Conservation (phyloP, 2,797 vertebrate species). For the Antrozous pallidus region DNA sequence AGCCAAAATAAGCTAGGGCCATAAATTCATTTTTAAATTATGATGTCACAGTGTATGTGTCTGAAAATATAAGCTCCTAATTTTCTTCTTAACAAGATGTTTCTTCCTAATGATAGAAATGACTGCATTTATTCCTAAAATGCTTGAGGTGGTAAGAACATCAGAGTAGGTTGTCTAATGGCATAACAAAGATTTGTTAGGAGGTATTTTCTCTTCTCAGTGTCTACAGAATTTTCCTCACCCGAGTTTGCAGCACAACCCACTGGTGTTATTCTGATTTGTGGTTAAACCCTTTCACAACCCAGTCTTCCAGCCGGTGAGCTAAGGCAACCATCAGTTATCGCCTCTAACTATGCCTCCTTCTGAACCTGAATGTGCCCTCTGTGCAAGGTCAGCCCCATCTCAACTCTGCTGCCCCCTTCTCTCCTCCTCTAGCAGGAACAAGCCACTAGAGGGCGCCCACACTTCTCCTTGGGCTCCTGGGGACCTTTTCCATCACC, state of each 20-base stretch:
- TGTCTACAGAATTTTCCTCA: not conserved
- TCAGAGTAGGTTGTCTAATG: not conserved
- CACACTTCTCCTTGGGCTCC: not conserved
- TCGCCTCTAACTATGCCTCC: not conserved
- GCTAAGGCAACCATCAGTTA: no score
- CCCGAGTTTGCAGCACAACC: not conserved
- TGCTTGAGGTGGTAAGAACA: not conserved
- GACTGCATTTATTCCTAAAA: not conserved
- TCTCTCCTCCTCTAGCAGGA: not conserved
- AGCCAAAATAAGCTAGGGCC: no score
- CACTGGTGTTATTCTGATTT: not conserved
- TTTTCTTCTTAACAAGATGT: not conserved
- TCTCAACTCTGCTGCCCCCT: accelerated
- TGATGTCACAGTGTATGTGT: not conserved
- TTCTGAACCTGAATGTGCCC: not conserved
- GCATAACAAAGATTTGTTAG: not conserved
- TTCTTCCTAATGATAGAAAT: not conserved
- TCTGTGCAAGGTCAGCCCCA: not conserved
- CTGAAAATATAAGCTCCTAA: not conserved
- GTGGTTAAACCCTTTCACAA: not conserved
- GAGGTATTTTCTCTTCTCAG: not conserved
- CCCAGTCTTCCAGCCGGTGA: no score
- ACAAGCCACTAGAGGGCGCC: not conserved
- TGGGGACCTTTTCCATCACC: no score
- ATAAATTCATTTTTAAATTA: not conserved